A percentile compares a stretch with the other conserved stretches of the same genome.
These are phyloP conservation scores for Philopedon plagiatum DNA, from an alignment of 2,888 invertebrate species.

Conservation along the genomic window DNA sequence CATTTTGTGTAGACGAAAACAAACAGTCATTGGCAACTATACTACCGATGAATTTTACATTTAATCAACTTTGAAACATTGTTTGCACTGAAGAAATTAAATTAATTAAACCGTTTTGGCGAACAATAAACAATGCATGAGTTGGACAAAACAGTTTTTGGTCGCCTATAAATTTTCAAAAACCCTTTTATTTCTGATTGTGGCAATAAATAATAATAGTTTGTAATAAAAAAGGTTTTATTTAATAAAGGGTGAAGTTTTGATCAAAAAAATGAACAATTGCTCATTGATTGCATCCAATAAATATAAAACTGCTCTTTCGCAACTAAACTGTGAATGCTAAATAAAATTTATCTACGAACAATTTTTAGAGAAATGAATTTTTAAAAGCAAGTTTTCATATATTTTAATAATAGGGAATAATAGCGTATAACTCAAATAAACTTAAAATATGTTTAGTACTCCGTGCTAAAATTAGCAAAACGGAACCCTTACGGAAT, in stretches of 20 bases:
- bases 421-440: no score
- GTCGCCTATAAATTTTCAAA: slow-evolving; percentile 16
- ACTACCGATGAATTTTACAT: slow-evolving; percentile 27
- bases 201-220: slow-evolving; percentile 8
- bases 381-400: no score
- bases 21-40: slow-evolving; percentile 3
- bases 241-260: not conserved
- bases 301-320: no score
- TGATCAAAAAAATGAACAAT: not conserved
- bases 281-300: no score
- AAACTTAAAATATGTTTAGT: no score
- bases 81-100: slow-evolving; percentile 42
- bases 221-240: not conserved
- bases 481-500: no score
- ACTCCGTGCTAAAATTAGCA: no score
- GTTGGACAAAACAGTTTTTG: slow-evolving; percentile 23
- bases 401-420: no score
- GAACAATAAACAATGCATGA: slow-evolving; percentile 17
- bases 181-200: slow-evolving; percentile 18
- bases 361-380: no score
- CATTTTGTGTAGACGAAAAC: not conserved
- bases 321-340: no score
- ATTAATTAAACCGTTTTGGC: slow-evolving; percentile 42
- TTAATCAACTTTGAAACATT: slow-evolving; percentile 45
- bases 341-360: no score